Conservation (phyloP, 2,113 vertebrate genomes). For the Pithys albifrons region DNA sequence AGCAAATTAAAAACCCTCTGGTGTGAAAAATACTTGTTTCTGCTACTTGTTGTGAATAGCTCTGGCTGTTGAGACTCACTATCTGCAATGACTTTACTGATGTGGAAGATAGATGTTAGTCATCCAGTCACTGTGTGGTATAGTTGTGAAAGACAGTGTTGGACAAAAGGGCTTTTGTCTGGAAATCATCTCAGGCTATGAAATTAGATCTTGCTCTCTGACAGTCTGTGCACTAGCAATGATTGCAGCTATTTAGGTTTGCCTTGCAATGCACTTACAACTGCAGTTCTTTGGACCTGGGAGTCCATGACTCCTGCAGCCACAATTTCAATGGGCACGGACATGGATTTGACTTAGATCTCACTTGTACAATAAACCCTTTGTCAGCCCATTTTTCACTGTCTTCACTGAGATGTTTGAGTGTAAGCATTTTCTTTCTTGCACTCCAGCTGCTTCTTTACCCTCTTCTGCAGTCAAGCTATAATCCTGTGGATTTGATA, state of each 20-base stretch:
- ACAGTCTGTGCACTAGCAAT: neutral
- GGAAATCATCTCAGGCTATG: neutral
- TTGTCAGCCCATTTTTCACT: conserved; percentile 25
- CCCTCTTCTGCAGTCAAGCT: conserved; percentile 52
- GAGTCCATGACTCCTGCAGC: neutral
- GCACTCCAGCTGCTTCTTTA: conserved; percentile 52
- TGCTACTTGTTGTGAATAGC: neutral
- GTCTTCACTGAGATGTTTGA: conserved; percentile 33
- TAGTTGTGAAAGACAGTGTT: neutral
- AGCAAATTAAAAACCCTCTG: neutral
- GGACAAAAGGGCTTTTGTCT: conserved; percentile 6
- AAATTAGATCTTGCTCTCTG: neutral
- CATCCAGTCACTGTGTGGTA: neutral
- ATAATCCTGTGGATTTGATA: conserved; percentile 61
- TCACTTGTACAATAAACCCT: neutral
- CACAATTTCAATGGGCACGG: neutral
- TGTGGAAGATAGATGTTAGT: neutral
- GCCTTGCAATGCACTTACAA: neutral
- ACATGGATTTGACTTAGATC: neutral
- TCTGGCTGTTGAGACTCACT: neutral
- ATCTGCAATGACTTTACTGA: neutral
- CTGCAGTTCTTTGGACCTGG: neutral
- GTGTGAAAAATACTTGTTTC: neutral
- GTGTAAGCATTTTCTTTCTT: conserved; percentile 47
- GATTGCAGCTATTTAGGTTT: neutral